Base-by-base conservation (phyloP, 2,113 vertebrate species). In the Kryptolebias marmoratus region DNA sequence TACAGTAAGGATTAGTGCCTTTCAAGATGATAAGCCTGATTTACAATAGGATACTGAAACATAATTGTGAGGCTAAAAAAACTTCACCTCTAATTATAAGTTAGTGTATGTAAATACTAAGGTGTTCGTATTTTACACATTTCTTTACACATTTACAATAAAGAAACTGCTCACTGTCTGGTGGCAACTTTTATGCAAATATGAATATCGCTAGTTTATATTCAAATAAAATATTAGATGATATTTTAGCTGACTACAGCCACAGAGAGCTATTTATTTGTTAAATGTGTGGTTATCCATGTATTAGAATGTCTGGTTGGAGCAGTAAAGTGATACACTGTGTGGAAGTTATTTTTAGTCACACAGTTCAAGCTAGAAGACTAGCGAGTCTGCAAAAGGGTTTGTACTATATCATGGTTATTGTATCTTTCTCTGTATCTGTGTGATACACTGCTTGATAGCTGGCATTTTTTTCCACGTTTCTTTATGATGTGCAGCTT, bases 301-400 rank as follows among this genome's bases (percentile, higher is more conserved):
- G 1, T 45, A 55, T 79, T 52, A 45, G 28, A 59, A 36, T 52
- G 5, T 68, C 27, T 54, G 31, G 16, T 36, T n/a, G 58, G 49
- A 71, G 11, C 39, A 45, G 76, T 64, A 75, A 85, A 70, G 57
- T n/a, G 73, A 85, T 71, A 69, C 32, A 66, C n/a, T 32, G 49
- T 62, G 49, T 57, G 39, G 18, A 57, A 54, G 50, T 57, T 82
- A 85, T 82, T 82, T 85, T 86, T 64, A 70, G 78, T n/a, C 16
- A 53, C 22, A 12, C 13, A 59, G 52, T 7, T 45, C 5, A 48
- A 74, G 58, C 62, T 67, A 56, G 32, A 56, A 31, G 42, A 65
- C 11, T 14, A 64, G 57, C 32, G 22, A 72, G 62, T 57, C 32
- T 60, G 55, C n/a, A 76, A 10, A 9, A 65, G 9, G 60, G 57